Base-by-base conservation (phyloP, 2,113 vertebrate species). In the Scomber japonicus region DNA sequence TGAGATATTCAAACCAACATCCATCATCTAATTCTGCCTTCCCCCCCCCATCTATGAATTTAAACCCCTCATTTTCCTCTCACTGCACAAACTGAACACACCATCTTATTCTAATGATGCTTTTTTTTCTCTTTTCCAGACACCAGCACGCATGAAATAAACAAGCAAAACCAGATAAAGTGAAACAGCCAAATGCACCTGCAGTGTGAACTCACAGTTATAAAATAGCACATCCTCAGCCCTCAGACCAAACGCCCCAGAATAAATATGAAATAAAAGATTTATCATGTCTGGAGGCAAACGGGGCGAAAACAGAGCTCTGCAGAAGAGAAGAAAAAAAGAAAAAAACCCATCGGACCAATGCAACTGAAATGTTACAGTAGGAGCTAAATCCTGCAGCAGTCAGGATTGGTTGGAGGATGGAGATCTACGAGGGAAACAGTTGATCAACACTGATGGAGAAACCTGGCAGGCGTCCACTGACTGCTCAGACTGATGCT, bases 191-290 rank as follows among this genome's bases (percentile, higher is more conserved):
- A 69, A 27, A 30, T 81, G 80, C 70, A 49, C 45, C 62, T 75
- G 67, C 35, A 74, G 80, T 10, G 12, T 70, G 67, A 78, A 60
- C 19, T 15, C 21, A 53, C 19, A 30, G 56, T 16, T 10, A 85
- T 10, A 85, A 56, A 69, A 51, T 50, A 80, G 30, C 51, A 62
- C 75, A 35, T 61, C 17, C 31, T 44, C 48, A 31, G 75, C 79
- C 35, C 66, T 59, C 51, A 71, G 62, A 56, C 66, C 78, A 89
- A 74, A 82, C 24, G 24, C 15, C 31, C 73, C 62, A 27, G 76
- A 92, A 88, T 78, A 83, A 90, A 92, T 73, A 73, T 51, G 71
- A 83, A 87, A 90, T 90, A 49, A 89, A 93, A 93, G 85, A 90
- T 92, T 89, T 46, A 93, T 89, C 16, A 14, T 46, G 70, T 87